Evolutionary conservation across 1,140 invertebrate species (phyloP).

Genomic region (Leptinotarsa texana): DNA sequence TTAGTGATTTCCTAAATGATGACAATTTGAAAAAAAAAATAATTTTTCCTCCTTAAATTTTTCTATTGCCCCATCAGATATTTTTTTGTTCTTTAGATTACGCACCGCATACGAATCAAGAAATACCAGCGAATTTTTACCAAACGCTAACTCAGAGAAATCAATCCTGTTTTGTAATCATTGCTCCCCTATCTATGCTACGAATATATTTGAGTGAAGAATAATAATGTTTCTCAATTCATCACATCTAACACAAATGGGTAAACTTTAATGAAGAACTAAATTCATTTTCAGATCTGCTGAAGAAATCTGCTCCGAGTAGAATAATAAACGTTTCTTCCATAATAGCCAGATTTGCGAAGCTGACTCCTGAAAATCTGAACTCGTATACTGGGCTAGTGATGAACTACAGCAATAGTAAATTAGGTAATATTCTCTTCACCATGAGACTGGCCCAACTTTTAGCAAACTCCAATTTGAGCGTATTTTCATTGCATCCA

Average conservation of each 20-base stretch:
- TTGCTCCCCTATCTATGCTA: too few relatives aligned
- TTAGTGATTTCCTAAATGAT: too few relatives aligned
- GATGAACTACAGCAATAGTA: conserved; percentile 66
- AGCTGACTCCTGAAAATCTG: conserved; percentile 68
- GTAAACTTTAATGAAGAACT: not conserved
- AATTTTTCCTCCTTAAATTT: too few relatives aligned
- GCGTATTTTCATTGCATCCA: conserved; percentile 49
- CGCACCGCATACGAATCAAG: too few relatives aligned
- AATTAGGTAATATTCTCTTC: conserved; percentile 72
- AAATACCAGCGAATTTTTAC: accelerated
- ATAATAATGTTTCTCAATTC: too few relatives aligned
- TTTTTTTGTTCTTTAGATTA: too few relatives aligned
- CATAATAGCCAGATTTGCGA: conserved; percentile 62
- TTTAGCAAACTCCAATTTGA: conserved; percentile 59
- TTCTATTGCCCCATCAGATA: too few relatives aligned
- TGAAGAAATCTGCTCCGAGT: conserved; percentile 61
- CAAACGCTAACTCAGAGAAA: too few relatives aligned
- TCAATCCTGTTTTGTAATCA: too few relatives aligned
- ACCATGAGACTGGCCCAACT: conserved; percentile 63
- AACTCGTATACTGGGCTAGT: conserved; percentile 47
- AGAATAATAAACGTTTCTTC: conserved; percentile 69
- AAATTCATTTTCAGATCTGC: conserved; percentile 48
- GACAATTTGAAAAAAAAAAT: too few relatives aligned
- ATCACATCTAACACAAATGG: too few relatives aligned
- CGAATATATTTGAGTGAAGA: too few relatives aligned